Conservation (phyloP, 2,888 invertebrate species). For the Amblyjoppa proteus region DNA sequence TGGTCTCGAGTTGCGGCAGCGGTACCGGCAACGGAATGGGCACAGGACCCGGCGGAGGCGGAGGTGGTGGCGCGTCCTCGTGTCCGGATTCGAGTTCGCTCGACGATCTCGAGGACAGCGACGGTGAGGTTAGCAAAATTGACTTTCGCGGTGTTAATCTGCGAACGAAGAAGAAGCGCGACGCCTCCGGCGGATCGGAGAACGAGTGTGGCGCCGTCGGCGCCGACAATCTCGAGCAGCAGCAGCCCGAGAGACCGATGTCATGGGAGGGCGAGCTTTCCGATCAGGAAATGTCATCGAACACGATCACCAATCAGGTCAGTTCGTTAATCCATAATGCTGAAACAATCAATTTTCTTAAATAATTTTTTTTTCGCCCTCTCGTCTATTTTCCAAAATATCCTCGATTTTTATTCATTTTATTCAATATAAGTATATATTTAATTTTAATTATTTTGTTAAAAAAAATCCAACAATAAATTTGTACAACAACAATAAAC, state of each 20-base stretch:
- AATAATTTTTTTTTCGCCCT: not conserved
- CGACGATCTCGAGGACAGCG: constrained; percentile 88
- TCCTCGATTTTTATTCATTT: not conserved
- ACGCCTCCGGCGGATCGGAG: constrained; percentile 85
- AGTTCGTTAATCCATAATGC: constrained; percentile 2
- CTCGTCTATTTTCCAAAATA: not conserved
- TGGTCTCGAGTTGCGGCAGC: constrained; percentile 85
- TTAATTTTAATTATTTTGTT: too few species aligned
- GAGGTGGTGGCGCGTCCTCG: constrained; percentile 68
- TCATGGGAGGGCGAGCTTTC: constrained; percentile 98
- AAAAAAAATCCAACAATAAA: not conserved
- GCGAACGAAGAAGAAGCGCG: constrained; percentile 88
- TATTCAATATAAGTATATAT: too few species aligned
- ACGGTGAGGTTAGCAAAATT: constrained; percentile 93
- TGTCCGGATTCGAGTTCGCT: constrained; percentile 73
- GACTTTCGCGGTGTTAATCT: constrained; percentile 90
- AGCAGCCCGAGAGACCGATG: constrained; percentile 91
- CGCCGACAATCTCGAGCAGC: constrained; percentile 80
- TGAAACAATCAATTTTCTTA: not conserved
- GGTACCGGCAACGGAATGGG: constrained; percentile 72
- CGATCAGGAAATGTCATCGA: constrained; percentile 90
- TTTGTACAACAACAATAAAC: not conserved
- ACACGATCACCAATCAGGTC: constrained; percentile 83
- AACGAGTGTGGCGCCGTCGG: constrained; percentile 73
- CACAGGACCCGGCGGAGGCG: constrained; percentile 72